Conservation (phyloP, 2,888 invertebrate species). For the Drosophila hamatofila region DNA sequence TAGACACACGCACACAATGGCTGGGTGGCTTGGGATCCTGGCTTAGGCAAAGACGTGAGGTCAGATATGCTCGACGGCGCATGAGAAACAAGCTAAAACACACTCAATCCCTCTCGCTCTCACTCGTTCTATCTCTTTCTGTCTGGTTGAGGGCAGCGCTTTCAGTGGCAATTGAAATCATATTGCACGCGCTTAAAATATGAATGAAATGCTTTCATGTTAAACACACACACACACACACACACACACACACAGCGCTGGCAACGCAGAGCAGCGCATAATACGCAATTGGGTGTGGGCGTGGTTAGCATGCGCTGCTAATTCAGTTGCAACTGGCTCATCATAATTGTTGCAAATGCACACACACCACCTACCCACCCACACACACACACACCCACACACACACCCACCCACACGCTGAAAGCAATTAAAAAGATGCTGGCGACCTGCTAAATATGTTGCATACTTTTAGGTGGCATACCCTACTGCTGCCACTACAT, state of each 20-base stretch:
- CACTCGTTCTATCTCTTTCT: neutral
- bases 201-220: slow-evolving; percentile 52
- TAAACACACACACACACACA: neutral
- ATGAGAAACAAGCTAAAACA: slow-evolving; percentile 22
- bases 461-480: slow-evolving; percentile 30
- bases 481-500: neutral
- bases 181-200: slow-evolving; percentile 54
- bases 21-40: neutral
- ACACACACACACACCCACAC: neutral
- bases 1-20: slow-evolving; percentile 12
- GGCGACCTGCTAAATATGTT: slow-evolving; percentile 14
- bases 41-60: slow-evolving; percentile 31
- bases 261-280: neutral
- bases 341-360: slow-evolving; percentile 28
- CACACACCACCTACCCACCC: neutral
- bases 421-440: slow-evolving; percentile 27
- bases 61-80: slow-evolving; percentile 22
- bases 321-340: slow-evolving; percentile 41
- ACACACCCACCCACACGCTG: neutral
- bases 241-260: neutral
- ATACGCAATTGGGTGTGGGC: slow-evolving; percentile 15
- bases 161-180: slow-evolving; percentile 45
- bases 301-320: slow-evolving; percentile 24
- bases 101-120: neutral
- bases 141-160: slow-evolving; percentile 9